phyloP scores from a whole-genome alignment of 2,797 vertebrate species.

The Notolabrus celidotus region DNA sequence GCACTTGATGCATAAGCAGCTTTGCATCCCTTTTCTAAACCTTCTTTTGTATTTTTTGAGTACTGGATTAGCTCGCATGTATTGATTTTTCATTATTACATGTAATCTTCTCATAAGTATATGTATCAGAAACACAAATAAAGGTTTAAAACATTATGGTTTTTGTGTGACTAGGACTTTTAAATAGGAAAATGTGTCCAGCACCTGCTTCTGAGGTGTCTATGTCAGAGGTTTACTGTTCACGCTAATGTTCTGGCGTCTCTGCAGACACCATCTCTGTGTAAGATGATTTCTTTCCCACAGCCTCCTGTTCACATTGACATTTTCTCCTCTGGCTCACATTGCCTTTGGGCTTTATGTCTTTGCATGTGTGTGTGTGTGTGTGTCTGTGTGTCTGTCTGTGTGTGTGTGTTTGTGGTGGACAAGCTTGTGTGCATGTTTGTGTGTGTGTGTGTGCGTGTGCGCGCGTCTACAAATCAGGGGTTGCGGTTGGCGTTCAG shows the following conservation, averaged over 20 bases:
- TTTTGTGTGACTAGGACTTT: too few relatives aligned
- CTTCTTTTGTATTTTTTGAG: too few relatives aligned
- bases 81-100: too few relatives aligned
- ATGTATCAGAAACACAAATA: too few relatives aligned
- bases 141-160: too few relatives aligned
- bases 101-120: too few relatives aligned
- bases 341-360: constrained; percentile 69
- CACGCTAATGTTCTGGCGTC: constrained; percentile 54
- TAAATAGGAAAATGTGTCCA: background rate
- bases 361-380: constrained; percentile 22
- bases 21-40: too few relatives aligned
- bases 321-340: constrained; percentile 81
- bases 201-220: constrained; percentile 47
- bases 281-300: constrained; percentile 76
- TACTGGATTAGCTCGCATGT: too few relatives aligned
- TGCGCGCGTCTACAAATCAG: constrained; percentile 50
- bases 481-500: constrained; percentile 59
- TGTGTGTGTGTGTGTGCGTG: constrained; percentile 22
- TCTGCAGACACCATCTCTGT: constrained; percentile 65
- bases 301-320: constrained; percentile 75
- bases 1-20: background rate
- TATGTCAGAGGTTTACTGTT: constrained; percentile 44
- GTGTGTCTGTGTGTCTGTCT: background rate
- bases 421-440: constrained; percentile 16
- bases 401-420: constrained; percentile 14